Evolutionary conservation across 2,797 vertebrate species (phyloP).

Genomic region (Syncerus caffer): DNA sequence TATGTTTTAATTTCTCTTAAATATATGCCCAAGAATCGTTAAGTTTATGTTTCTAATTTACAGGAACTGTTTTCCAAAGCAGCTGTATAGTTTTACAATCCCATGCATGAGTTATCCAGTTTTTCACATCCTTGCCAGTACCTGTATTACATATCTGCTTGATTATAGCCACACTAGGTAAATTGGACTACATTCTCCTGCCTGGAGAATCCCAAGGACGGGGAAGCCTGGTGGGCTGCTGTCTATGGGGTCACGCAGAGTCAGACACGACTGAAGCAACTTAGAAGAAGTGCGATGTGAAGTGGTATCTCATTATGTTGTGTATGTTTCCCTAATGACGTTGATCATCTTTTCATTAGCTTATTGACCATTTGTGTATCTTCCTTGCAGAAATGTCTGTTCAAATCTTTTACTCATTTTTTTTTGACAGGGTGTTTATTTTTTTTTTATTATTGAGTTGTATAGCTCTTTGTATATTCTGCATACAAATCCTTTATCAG

Average conservation of each 20-base stretch:
- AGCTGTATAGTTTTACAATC: neutral
- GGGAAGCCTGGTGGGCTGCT: too few relatives aligned
- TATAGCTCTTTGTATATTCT: neutral
- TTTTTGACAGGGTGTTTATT: neutral
- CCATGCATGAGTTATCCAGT: neutral
- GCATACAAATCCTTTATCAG: neutral
- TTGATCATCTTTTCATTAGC: neutral
- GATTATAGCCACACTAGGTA: neutral
- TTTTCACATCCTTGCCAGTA: neutral
- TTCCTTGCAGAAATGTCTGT: neutral
- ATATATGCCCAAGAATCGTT: neutral
- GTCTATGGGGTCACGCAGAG: too few relatives aligned
- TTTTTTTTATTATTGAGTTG: neutral
- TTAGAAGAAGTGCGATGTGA: too few relatives aligned
- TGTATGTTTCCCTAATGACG: neutral
- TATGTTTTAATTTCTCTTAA: slow-evolving; percentile 5
- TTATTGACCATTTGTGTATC: neutral
- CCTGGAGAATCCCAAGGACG: too few relatives aligned
- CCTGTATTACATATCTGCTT: neutral
- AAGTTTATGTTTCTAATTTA: neutral
- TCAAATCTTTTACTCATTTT: neutral
- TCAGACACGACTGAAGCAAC: too few relatives aligned
- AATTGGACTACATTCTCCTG: too few relatives aligned
- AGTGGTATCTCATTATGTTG: neutral
- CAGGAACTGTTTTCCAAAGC: neutral